Percentiles rank a stretch among this genome's conserved stretches.
Evolutionary conservation across 2,113 vertebrate species (phyloP).

Genomic region (Microtus richardsoni): DNA sequence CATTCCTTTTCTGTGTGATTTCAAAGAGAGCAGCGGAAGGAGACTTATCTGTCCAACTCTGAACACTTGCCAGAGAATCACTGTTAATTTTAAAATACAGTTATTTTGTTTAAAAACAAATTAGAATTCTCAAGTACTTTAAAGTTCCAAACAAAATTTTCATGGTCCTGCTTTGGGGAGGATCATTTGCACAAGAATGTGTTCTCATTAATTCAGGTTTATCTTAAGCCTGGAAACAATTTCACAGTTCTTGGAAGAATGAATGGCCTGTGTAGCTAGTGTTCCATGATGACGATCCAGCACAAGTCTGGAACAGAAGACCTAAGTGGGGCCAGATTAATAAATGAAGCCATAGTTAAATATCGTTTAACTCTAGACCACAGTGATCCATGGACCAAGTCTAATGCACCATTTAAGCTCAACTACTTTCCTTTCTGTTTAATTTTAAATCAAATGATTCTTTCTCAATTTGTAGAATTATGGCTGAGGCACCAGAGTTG

Average conservation of each 20-base stretch:
- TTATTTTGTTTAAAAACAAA: not conserved
- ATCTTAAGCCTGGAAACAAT: slow-evolving; percentile 11
- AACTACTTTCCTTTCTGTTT: slow-evolving; percentile 41
- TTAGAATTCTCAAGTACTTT: not conserved
- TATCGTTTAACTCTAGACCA: slow-evolving; percentile 26
- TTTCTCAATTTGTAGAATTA: slow-evolving; percentile 52
- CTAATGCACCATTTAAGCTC: slow-evolving; percentile 50
- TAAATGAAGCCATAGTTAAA: slow-evolving; percentile 53
- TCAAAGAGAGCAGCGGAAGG: not conserved
- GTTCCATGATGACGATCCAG: slow-evolving; percentile 25
- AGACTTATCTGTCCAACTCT: not conserved
- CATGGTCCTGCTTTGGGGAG: not conserved
- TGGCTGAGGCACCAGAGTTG: not conserved
- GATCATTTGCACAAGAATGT: not conserved
- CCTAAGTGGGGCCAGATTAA: not conserved
- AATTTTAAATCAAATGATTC: slow-evolving; percentile 10
- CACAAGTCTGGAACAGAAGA: slow-evolving; percentile 35
- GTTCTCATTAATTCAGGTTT: not conserved
- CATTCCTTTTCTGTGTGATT: slow-evolving; percentile 5
- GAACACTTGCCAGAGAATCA: not conserved
- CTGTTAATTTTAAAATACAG: slow-evolving; percentile 26
- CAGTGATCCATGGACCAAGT: slow-evolving; percentile 44
- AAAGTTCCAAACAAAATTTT: not conserved
- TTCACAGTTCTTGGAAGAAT: not conserved
- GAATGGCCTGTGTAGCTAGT: not conserved